Conservation (phyloP, 2,888 invertebrate species). For the Lasioglossum figueresi region DNA sequence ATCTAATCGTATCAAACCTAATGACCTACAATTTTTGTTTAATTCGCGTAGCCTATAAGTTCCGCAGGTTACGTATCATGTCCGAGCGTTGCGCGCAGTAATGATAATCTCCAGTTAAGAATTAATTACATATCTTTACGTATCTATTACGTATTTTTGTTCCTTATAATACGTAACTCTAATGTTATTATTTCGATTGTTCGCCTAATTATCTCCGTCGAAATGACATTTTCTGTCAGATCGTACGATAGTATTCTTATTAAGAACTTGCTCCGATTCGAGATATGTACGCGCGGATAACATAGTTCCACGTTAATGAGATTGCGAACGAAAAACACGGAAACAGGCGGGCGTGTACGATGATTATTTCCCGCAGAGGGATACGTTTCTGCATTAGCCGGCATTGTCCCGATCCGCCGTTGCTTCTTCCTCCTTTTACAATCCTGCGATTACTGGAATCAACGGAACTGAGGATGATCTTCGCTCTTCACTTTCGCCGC, state of each 20-base stretch:
- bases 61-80: too few relatives aligned
- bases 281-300: background rate
- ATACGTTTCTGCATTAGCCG: background rate
- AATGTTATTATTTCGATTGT: background rate
- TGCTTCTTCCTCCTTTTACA: constrained; percentile 52
- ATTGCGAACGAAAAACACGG: constrained; percentile 2
- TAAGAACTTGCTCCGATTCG: constrained; percentile 1
- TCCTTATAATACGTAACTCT: background rate
- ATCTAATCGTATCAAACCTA: too few relatives aligned
- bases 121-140: too few relatives aligned
- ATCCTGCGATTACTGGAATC: constrained; percentile 23
- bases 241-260: background rate
- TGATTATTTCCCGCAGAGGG: too few relatives aligned
- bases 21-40: too few relatives aligned
- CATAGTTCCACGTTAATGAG: background rate
- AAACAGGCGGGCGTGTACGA: background rate
- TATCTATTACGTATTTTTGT: background rate
- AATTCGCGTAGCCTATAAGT: too few relatives aligned
- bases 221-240: background rate
- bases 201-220: background rate
- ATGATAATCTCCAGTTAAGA: too few relatives aligned
- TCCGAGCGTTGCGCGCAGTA: too few relatives aligned
- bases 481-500: constrained; percentile 58
- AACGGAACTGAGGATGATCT: constrained; percentile 33
- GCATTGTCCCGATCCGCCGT: background rate